Evolutionary conservation across 2,113 vertebrate species (phyloP).

Genomic region (Syngnathus scovelli): DNA sequence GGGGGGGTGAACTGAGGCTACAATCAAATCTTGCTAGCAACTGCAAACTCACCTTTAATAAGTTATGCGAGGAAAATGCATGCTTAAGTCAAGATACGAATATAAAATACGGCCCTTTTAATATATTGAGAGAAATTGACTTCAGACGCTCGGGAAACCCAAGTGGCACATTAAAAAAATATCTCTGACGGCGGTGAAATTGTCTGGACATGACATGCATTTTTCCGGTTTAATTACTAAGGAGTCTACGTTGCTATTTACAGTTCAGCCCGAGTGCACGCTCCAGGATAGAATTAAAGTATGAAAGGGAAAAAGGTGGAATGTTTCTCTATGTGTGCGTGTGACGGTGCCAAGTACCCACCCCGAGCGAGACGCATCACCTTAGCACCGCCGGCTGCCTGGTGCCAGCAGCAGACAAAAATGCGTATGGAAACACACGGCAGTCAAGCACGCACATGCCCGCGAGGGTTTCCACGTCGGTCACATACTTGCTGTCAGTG

Average conservation of each 20-base stretch:
- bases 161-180: not conserved
- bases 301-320: constrained; percentile 1
- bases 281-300: not conserved
- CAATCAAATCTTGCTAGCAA: too few species aligned
- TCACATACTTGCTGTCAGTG: constrained; percentile 12
- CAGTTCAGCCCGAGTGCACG: constrained; percentile 3
- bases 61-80: not conserved
- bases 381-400: constrained; percentile 46
- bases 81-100: too few species aligned
- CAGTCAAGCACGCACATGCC: constrained; percentile 44
- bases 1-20: too few species aligned
- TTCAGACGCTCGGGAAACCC: not conserved
- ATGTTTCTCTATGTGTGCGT: constrained; percentile 24
- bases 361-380: constrained; percentile 49
- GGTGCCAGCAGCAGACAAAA: constrained; percentile 49
- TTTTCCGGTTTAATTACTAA: not conserved
- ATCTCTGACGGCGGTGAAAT: not conserved
- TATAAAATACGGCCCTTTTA: not conserved
- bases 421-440: constrained; percentile 19
- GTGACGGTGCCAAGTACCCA: constrained; percentile 59
- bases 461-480: constrained; percentile 23
- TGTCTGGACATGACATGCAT: not conserved
- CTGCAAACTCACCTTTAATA: not conserved
- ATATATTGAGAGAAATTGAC: not conserved
- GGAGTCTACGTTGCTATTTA: constrained; percentile 3